A percentile compares a stretch with the other conserved stretches of the same genome.
These are phyloP conservation scores for Synergus gifuensis DNA, from an alignment of 2,888 invertebrate species.

Conservation along the genomic window DNA sequence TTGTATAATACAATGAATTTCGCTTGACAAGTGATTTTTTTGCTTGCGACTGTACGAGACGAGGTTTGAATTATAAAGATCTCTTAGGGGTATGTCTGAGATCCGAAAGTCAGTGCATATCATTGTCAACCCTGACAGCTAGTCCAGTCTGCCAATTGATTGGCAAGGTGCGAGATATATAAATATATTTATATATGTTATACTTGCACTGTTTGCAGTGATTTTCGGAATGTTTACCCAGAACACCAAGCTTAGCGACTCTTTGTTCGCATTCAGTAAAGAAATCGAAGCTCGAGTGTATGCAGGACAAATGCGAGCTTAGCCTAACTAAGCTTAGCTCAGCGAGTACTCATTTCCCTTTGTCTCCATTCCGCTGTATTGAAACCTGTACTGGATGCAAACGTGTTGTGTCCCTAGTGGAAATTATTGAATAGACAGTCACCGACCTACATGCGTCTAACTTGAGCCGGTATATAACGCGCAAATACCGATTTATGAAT, in stretches of 20 bases:
- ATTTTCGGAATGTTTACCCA: conserved; percentile 26
- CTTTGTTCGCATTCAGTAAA: conserved; percentile 39
- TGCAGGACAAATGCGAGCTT: conserved; percentile 75
- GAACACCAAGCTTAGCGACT: conserved; percentile 39
- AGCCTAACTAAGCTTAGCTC: conserved; percentile 74
- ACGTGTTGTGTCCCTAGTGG: background rate
- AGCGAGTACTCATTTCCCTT: conserved; percentile 73
- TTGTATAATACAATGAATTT: background rate
- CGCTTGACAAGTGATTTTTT: conserved; percentile 28
- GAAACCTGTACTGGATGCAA: conserved; percentile 12
- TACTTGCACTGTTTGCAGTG: conserved; percentile 40
- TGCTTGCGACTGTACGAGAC: conserved; percentile 7
- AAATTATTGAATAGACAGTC: conserved; percentile 13
- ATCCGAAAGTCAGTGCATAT: conserved; percentile 25
- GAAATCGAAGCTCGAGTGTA: conserved; percentile 64
- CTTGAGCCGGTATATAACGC: background rate
- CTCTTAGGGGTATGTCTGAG: conserved; percentile 18
- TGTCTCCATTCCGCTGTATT: conserved; percentile 59
- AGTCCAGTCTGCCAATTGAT: conserved; percentile 33
- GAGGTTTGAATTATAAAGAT: conserved; percentile 22
- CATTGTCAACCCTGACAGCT: conserved; percentile 34
- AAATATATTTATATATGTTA: conserved; percentile 25
- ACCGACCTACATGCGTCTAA: conserved; percentile 5
- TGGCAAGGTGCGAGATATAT: conserved; percentile 34
- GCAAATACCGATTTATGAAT: conserved; percentile 10